Evolutionary conservation across 2,797 vertebrate genomes (phyloP).

Genomic region (Onychomys leucogaster): DNA sequence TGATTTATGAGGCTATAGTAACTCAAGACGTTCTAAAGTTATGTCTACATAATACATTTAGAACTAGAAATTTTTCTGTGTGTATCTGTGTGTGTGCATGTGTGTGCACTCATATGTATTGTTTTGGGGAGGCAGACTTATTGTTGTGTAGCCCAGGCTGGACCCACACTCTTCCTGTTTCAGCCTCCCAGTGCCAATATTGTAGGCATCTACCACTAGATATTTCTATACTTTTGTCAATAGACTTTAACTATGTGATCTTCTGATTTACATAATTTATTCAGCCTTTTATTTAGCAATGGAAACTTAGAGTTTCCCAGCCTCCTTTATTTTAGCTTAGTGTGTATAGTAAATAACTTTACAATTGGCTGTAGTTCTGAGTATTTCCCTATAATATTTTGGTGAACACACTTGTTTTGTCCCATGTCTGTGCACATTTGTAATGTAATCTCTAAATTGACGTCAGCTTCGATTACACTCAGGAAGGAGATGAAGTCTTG

Average conservation of each 20-base stretch:
- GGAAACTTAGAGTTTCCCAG: not conserved
- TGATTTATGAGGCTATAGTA: not conserved
- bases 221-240: not conserved
- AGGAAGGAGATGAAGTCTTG: not conserved
- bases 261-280: not conserved
- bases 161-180: not conserved
- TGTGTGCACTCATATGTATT: not conserved
- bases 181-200: not conserved
- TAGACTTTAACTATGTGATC: not conserved
- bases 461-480: not conserved
- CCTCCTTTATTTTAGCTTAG: not conserved
- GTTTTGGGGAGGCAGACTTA: not conserved
- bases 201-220: not conserved
- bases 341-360: not conserved
- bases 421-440: not conserved
- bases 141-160: not conserved
- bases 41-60: not conserved
- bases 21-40: not conserved
- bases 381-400: not conserved
- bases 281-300: constrained; percentile 9
- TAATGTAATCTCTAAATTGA: not conserved
- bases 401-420: not conserved
- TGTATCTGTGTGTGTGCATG: not conserved
- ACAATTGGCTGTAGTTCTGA: not conserved
- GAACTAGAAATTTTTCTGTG: not conserved